Evolutionary conservation across 2,113 vertebrate species (phyloP).

Genomic region (Typhlomys cinereus): DNA sequence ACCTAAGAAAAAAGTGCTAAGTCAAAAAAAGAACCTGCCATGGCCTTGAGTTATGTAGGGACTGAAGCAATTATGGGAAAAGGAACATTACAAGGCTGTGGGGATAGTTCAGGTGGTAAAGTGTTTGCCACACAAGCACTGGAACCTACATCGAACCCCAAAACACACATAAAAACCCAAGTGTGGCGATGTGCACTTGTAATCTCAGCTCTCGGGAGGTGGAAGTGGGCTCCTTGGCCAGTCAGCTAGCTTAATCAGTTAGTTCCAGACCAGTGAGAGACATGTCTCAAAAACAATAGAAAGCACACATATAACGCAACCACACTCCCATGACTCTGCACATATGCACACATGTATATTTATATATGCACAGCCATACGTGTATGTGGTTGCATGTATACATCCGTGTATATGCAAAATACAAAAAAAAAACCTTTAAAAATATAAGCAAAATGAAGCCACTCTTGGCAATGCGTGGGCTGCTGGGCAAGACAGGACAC

Average conservation of each 20-base stretch:
- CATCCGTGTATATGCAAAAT: too few species aligned
- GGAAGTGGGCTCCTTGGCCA: not conserved
- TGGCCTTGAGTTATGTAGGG: not conserved
- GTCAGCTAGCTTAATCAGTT: not conserved
- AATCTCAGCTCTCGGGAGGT: not conserved
- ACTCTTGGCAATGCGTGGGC: not conserved
- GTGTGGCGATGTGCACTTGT: too few species aligned
- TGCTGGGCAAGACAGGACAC: not conserved
- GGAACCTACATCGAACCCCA: not conserved
- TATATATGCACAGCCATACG: too few species aligned
- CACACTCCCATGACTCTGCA: not conserved
- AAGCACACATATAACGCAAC: not conserved
- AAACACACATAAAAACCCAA: not conserved
- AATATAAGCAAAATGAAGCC: not conserved
- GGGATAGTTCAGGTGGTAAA: too few species aligned
- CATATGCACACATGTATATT: not conserved
- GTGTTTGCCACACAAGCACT: too few species aligned
- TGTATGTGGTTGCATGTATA: too few species aligned
- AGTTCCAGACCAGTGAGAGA: not conserved
- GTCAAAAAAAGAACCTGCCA: not conserved
- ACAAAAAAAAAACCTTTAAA: not conserved
- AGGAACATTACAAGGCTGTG: not conserved
- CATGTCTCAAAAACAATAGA: not conserved
- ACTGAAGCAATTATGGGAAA: not conserved
- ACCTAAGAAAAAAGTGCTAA: not conserved